Conservation (phyloP, 2,797 vertebrate genomes). For the Microchirus variegatus region DNA sequence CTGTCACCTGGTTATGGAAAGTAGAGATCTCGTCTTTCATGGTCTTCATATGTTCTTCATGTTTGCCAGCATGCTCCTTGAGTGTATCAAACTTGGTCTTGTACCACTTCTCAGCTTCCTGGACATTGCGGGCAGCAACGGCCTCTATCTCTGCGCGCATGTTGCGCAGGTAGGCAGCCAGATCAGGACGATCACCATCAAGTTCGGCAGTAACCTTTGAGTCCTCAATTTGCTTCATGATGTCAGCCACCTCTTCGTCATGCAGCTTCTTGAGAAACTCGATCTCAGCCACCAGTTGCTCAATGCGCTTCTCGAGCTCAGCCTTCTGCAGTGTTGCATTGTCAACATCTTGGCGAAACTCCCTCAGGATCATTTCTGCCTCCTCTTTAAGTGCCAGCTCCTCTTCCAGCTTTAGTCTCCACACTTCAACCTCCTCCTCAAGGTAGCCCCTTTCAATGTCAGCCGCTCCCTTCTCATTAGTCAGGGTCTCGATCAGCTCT, state of each 20-base stretch:
- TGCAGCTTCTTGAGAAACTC: constrained; percentile 84
- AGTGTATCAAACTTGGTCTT: constrained; percentile 85
- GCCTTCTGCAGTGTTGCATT: constrained; percentile 84
- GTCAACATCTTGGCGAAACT: constrained; percentile 86
- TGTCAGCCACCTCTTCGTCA: constrained; percentile 81
- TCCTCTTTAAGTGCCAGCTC: constrained; percentile 83
- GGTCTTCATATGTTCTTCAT: constrained; percentile 79
- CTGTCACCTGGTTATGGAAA: constrained; percentile 79
- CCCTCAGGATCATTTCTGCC: constrained; percentile 82
- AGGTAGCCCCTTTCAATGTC: constrained; percentile 86
- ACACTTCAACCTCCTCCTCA: constrained; percentile 85
- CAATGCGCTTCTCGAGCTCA: constrained; percentile 79
- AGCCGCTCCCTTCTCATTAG: constrained; percentile 82
- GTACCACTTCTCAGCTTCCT: constrained; percentile 89
- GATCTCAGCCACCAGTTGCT: constrained; percentile 80
- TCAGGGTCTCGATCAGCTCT: constrained; percentile 79
- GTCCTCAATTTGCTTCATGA: constrained; percentile 84
- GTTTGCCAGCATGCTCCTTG: constrained; percentile 80
- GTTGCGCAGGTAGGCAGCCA: constrained; percentile 78
- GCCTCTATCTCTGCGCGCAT: constrained; percentile 82
- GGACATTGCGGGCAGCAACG: constrained; percentile 81
- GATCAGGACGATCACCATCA: constrained; percentile 76
- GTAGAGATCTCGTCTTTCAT: constrained; percentile 84
- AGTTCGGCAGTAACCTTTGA: constrained; percentile 78
- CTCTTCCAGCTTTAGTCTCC: constrained; percentile 85